phyloP scores from a whole-genome alignment of 2,888 invertebrate species.

The Lobophora halterata region DNA sequence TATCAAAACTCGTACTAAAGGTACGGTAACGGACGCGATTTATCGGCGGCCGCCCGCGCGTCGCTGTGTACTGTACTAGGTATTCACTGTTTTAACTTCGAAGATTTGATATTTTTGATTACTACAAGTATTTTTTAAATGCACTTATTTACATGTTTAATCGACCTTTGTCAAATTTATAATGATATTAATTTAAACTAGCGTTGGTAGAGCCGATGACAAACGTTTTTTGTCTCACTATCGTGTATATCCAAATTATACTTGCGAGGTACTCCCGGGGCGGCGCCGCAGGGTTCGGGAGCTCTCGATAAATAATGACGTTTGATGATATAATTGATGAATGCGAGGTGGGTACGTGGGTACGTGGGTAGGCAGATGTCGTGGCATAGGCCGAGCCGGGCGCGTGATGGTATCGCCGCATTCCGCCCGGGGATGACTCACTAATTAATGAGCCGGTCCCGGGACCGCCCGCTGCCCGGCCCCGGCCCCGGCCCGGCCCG shows the following conservation, averaged over 20 bases:
- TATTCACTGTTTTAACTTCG: no score
- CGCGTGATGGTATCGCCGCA: constrained; percentile 33
- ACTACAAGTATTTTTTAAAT: no score
- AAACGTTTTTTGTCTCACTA: background rate
- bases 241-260: background rate
- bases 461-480: constrained; percentile 41
- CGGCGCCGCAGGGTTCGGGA: constrained; percentile 39
- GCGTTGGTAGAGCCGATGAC: no score
- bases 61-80: no score
- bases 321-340: constrained; percentile 74
- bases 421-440: constrained; percentile 47
- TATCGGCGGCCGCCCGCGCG: constrained; percentile 35
- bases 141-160: no score
- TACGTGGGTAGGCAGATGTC: constrained; percentile 32
- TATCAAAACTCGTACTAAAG: no score
- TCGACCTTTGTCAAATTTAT: no score
- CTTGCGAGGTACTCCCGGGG: background rate
- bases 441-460: constrained; percentile 71
- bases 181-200: no score
- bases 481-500: no score
- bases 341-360: constrained; percentile 43
- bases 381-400: constrained; percentile 35
- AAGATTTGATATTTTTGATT: no score
- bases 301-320: constrained; percentile 63
- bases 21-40: no score